Conservation (phyloP, 2,888 invertebrate genomes). For the Venustoraphidia nigricollis region DNA sequence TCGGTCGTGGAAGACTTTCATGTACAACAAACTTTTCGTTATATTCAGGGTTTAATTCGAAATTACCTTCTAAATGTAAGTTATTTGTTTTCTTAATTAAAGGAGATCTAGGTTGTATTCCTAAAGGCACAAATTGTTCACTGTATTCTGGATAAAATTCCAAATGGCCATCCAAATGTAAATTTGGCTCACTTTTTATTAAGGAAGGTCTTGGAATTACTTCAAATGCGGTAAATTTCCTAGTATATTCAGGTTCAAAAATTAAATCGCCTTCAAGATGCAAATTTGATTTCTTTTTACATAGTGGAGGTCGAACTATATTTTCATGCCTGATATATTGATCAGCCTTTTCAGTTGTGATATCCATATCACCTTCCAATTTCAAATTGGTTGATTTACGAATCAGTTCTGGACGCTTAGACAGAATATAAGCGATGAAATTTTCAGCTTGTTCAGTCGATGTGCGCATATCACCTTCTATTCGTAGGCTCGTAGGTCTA, state of each 20-base stretch:
- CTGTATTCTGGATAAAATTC: conserved; percentile 25
- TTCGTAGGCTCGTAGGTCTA: conserved; percentile 28
- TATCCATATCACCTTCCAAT: conserved; percentile 17
- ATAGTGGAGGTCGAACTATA: conserved; percentile 22
- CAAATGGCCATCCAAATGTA: conserved; percentile 32
- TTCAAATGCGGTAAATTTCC: conserved; percentile 27
- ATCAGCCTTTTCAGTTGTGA: too few species aligned
- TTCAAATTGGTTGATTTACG: conserved; percentile 18
- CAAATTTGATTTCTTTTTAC: conserved; percentile 28
- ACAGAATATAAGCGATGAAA: conserved; percentile 30
- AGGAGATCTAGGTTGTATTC: conserved; percentile 20
- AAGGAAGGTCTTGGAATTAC: conserved; percentile 17
- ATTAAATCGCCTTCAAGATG: conserved; percentile 31
- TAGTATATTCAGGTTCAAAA: conserved; percentile 28
- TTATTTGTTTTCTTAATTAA: conserved; percentile 27
- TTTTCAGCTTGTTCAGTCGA: conserved; percentile 31
- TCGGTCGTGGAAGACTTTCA: conserved; percentile 20
- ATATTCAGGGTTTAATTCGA: conserved; percentile 28
- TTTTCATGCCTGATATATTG: too few species aligned
- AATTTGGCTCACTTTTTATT: conserved; percentile 18
- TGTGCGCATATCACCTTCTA: conserved; percentile 32
- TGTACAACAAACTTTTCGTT: conserved; percentile 19
- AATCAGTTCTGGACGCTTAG: conserved; percentile 16
- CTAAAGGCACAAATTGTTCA: conserved; percentile 18
- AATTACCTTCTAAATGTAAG: conserved; percentile 30